Evolutionary conservation across 2,888 invertebrate genomes (phyloP).

Genomic region (Candidula unifasciata): DNA sequence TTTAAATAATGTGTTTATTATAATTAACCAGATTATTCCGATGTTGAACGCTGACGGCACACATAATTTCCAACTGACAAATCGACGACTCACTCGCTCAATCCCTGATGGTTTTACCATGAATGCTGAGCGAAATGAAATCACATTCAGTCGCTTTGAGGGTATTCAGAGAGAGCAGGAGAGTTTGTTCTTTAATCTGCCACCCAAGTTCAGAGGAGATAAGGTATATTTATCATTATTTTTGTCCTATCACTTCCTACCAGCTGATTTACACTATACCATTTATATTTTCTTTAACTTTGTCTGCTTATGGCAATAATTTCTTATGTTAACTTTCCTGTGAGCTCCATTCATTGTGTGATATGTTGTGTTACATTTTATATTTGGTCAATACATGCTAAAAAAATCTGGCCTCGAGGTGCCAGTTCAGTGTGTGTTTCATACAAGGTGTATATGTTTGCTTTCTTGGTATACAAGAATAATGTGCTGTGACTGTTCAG

Average conservation of each 20-base stretch:
- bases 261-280: neutral
- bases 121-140: conserved; percentile 77
- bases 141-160: conserved; percentile 73
- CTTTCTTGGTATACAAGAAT: too few relatives aligned
- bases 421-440: too few relatives aligned
- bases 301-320: too few relatives aligned
- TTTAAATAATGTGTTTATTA: neutral
- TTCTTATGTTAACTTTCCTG: too few relatives aligned
- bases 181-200: conserved; percentile 74
- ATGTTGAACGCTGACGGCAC: conserved; percentile 67
- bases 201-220: conserved; percentile 74
- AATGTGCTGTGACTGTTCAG: too few relatives aligned
- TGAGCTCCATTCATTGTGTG: too few relatives aligned
- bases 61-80: conserved; percentile 77
- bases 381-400: too few relatives aligned
- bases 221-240: conserved; percentile 57
- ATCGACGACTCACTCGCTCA: conserved; percentile 71
- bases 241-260: neutral
- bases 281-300: too few relatives aligned
- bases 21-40: conserved; percentile 67
- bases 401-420: too few relatives aligned
- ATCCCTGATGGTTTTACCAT: conserved; percentile 76
- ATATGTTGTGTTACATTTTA: too few relatives aligned
- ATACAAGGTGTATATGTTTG: too few relatives aligned
- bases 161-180: conserved; percentile 70